Conservation (phyloP, 1,140 invertebrate genomes). For the Lasioglossum albipes region DNA sequence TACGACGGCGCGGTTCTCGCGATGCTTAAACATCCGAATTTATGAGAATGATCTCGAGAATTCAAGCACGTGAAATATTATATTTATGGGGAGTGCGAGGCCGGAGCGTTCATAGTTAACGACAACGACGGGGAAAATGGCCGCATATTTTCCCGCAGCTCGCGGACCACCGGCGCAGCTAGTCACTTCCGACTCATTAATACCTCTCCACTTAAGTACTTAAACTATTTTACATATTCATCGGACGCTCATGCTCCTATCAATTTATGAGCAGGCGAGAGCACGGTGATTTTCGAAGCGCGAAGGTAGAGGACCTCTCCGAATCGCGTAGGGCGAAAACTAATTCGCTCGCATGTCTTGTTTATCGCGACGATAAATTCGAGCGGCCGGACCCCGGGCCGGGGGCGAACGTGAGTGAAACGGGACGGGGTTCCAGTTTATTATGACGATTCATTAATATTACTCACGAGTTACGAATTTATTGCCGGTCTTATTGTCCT, state of each 20-base stretch:
- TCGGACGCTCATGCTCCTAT: no score
- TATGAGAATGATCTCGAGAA: not conserved
- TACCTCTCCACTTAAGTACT: no score
- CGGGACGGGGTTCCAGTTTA: not conserved
- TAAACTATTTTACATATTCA: no score
- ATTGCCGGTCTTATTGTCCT: not conserved
- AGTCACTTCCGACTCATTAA: no score
- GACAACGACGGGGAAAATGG: not conserved
- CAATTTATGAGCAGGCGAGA: no score
- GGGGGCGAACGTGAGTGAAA: no score
- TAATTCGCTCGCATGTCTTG: not conserved
- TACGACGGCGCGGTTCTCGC: not conserved
- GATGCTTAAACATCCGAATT: not conserved
- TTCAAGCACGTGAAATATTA: conserved; percentile 8
- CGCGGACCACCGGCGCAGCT: not conserved
- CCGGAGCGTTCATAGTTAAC: not conserved
- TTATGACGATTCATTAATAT: conserved; percentile 12
- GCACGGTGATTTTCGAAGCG: no score
- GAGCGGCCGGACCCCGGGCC: no score
- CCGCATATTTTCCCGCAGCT: not conserved
- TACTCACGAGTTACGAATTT: not conserved
- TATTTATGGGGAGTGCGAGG: not conserved
- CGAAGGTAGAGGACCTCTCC: no score
- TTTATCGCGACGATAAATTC: conserved; percentile 11
- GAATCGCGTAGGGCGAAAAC: not conserved